These are phyloP conservation scores for Drosophila atripex DNA, from an alignment of 2,888 invertebrate genomes.

Conservation along the genomic window DNA sequence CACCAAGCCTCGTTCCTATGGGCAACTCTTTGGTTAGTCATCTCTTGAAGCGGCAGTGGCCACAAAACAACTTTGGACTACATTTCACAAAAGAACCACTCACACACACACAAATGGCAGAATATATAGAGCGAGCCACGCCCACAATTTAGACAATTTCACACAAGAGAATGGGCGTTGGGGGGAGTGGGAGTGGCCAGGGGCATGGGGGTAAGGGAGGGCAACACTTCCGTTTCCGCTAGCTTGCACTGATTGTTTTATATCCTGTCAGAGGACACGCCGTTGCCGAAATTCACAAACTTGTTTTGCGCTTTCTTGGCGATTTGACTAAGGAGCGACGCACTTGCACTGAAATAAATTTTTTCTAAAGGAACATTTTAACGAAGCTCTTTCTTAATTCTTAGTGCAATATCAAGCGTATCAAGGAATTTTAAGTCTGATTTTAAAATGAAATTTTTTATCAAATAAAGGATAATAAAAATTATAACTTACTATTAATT, in stretches of 20 bases:
- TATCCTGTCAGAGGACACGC: conserved; percentile 80
- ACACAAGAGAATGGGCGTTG: conserved; percentile 29
- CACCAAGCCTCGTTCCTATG: background rate
- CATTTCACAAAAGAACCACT: conserved; percentile 63
- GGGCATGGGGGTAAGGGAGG: conserved; percentile 3
- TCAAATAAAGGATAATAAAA: background rate
- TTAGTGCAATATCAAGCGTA: background rate
- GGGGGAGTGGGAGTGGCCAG: conserved; percentile 6
- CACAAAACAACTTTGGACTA: conserved; percentile 66
- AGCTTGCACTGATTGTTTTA: conserved; percentile 83
- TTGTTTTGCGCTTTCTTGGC: conserved; percentile 78
- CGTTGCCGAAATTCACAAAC: conserved; percentile 74
- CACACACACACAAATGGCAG: conserved; percentile 18
- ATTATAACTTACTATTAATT: background rate
- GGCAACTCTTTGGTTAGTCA: conserved; percentile 41
- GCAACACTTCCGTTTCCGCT: conserved; percentile 81
- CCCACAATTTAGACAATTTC: conserved; percentile 73
- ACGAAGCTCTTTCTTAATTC: no score
- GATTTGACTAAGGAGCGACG: conserved; percentile 64
- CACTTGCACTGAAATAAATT: conserved; percentile 10
- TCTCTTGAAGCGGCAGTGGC: conserved; percentile 42
- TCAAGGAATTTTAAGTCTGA: background rate
- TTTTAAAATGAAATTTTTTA: background rate
- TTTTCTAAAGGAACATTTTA: background rate
- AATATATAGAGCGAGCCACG: conserved; percentile 33